Percentiles rank a stretch among this genome's conserved stretches.
These are phyloP conservation scores for Apotomis capreana DNA, from an alignment of 2,888 invertebrate genomes.

Conservation along the genomic window DNA sequence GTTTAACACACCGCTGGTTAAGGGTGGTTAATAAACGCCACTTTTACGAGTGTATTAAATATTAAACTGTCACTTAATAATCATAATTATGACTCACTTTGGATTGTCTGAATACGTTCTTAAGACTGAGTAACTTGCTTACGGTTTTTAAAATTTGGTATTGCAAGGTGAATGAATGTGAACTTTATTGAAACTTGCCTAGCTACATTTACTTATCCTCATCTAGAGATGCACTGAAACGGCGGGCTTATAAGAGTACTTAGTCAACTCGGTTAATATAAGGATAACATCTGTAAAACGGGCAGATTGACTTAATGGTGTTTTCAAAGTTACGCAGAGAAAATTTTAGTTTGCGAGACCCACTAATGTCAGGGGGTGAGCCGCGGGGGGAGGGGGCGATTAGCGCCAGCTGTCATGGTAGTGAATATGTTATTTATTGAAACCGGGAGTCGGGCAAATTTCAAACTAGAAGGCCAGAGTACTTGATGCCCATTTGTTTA, in stretches of 20 bases:
- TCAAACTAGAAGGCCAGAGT: background rate
- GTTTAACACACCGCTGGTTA: no score
- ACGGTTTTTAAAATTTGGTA: no score
- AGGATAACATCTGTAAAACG: conserved; percentile 77
- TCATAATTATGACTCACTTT: no score
- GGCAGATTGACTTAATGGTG: conserved; percentile 80
- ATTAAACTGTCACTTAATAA: no score
- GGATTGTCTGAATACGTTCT: no score
- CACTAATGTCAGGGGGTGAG: conserved; percentile 48
- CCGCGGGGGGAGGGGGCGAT: conserved; percentile 60
- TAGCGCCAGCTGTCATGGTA: conserved; percentile 79
- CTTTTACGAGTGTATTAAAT: no score
- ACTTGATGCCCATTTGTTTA: background rate
- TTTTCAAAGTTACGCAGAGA: conserved; percentile 74
- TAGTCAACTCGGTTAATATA: conserved; percentile 62
- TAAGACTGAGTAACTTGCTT: no score
- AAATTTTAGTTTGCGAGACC: conserved; percentile 73
- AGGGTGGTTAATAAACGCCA: no score
- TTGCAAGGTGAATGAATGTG: no score
- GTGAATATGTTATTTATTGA: conserved; percentile 67
- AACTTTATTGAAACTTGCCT: no score
- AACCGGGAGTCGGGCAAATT: conserved; percentile 29
- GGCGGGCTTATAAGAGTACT: conserved; percentile 19
- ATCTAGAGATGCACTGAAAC: background rate
- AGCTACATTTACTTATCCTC: background rate